Evolutionary conservation across 2,888 invertebrate species (phyloP), one percentile per base, ranked within the genome.

Genomic region (Isoperla grammatica): DNA sequence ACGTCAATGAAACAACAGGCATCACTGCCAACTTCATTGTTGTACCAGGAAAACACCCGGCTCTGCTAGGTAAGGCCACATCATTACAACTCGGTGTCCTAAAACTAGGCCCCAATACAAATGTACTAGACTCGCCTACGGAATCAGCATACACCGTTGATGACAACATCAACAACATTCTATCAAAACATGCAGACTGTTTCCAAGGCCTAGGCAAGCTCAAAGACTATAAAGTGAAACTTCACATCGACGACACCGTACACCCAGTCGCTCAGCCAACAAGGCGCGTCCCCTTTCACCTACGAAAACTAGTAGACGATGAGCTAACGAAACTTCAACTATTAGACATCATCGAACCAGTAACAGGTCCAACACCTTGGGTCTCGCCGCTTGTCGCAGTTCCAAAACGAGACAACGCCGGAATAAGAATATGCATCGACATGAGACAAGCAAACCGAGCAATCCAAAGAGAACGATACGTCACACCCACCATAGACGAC

Each of bases 401-500:
- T 6, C 56, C 56, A 2, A 40, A 55, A 13, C 35, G 35, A 29
- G 29, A 29, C 29, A 4, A 4, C 8, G 8, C 4, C 4, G 29
- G 5, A 6, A 12, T 55, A 4, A 29, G 45, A 3, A 8, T 43
- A 13, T 55, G 56, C 15, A 19, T 55, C 9, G 56, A 55, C 3
- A 55, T 55, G 43, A 20, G 45, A 3, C 3, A 40, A 1, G 35
- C 50, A 11, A 50, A 50, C 35, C 4, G 5, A n/a, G 50, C 29
- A 6, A 50, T 50, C 5, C n/a, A 29, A 50, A 29, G 35, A 35
- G 2, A 37, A 11, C n/a, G 50, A 4, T 23, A 43, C 15, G 13
- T 43, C 8, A 43, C 45, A 17, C 56, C 56, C 11, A 55, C 56
- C 6, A n/a, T 23, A 1, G 56, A 55, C 5, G 56, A 55, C 42